Evolutionary conservation across 2,888 invertebrate species (phyloP).

Genomic region (Melipona bicolor): DNA sequence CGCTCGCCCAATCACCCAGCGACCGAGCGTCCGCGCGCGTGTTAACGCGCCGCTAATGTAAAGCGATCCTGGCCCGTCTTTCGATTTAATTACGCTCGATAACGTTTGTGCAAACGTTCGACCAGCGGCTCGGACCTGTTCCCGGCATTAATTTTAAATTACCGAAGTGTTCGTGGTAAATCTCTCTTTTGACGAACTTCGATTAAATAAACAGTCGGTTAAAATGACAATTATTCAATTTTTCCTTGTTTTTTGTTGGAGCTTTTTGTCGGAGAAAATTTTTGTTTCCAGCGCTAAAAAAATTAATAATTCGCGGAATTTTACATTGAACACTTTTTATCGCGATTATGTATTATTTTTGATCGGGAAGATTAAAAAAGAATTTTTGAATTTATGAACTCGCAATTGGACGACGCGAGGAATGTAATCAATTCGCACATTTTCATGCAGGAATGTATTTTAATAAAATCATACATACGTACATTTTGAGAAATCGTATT

Average conservation of each 20-base stretch:
- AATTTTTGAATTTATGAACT: too few species aligned
- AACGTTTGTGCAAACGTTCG: slow-evolving; percentile 24
- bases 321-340: too few species aligned
- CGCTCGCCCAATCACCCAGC: neutral
- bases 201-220: too few species aligned
- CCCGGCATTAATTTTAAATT: slow-evolving; percentile 14
- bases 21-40: slow-evolving; percentile 12
- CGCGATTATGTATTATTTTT: too few species aligned
- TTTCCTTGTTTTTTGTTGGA: neutral
- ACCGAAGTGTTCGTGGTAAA: neutral
- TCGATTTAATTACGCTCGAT: slow-evolving; percentile 34
- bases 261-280: too few species aligned
- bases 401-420: too few species aligned
- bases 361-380: too few species aligned
- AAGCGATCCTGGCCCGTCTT: slow-evolving; percentile 14
- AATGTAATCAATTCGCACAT: too few species aligned
- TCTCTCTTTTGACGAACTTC: neutral
- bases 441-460: too few species aligned
- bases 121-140: slow-evolving; percentile 6
- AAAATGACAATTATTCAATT: neutral
- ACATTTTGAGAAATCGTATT: too few species aligned
- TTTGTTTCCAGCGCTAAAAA: neutral
- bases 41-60: slow-evolving; percentile 42
- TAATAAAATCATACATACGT: too few species aligned
- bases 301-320: too few species aligned